phyloP scores from a whole-genome alignment of 2,797 vertebrate species.

The Passerculus sandwichensis region DNA sequence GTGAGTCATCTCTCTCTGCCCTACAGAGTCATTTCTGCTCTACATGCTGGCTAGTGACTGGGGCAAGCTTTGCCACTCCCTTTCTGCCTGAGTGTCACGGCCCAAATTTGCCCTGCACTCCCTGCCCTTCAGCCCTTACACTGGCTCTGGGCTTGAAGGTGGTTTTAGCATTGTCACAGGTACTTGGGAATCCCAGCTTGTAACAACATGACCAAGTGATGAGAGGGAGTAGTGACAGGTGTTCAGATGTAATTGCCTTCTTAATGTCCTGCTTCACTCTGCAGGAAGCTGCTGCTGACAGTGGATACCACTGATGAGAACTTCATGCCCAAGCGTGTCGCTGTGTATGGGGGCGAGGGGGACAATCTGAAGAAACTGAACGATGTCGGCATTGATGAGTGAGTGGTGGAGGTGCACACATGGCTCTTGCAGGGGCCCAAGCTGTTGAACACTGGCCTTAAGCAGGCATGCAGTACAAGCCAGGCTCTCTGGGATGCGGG shows the following conservation, averaged over 20 bases:
- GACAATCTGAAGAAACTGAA: slow-evolving; percentile 94
- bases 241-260: background rate
- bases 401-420: slow-evolving; percentile 60
- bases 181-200: background rate
- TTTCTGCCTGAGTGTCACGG: background rate
- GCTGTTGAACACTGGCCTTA: background rate
- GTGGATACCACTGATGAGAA: slow-evolving; percentile 96
- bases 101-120: background rate
- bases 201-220: background rate
- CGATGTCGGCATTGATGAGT: slow-evolving; percentile 94
- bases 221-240: background rate
- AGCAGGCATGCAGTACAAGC: background rate
- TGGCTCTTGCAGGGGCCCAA: background rate
- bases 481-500: background rate
- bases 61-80: background rate
- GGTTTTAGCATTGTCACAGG: background rate
- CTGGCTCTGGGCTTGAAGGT: background rate
- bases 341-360: slow-evolving; percentile 91
- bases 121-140: background rate
- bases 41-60: fast-evolving
- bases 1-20: slow-evolving; percentile 75
- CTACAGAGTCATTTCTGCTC: slow-evolving; percentile 61
- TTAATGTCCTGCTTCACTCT: background rate
- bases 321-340: slow-evolving; percentile 95
- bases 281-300: slow-evolving; percentile 91